Evolutionary conservation across 2,113 vertebrate genomes (phyloP).

Genomic region (Solea senegalensis): DNA sequence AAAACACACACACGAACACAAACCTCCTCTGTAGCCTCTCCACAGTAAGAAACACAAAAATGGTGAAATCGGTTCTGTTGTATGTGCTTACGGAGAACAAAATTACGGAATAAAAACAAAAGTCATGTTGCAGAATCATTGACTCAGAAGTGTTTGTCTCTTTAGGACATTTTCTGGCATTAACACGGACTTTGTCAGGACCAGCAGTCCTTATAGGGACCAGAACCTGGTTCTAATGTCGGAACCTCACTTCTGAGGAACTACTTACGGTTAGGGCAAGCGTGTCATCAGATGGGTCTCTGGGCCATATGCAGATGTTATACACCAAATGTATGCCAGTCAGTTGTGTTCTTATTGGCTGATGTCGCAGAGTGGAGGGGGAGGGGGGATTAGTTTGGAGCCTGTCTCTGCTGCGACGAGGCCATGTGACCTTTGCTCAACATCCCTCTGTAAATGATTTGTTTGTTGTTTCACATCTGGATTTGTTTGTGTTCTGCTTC

Average conservation of each 20-base stretch:
- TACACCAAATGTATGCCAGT: conserved; percentile 53
- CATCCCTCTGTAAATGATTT: neutral
- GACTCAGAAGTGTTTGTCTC: neutral
- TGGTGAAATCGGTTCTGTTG: neutral
- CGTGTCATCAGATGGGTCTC: conserved; percentile 46
- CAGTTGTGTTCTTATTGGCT: conserved; percentile 27
- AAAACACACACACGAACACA: conserved; percentile 25
- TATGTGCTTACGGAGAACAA: neutral
- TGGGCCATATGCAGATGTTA: conserved; percentile 65
- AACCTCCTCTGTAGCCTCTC: neutral
- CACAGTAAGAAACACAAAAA: neutral
- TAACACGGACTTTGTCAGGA: too few relatives aligned
- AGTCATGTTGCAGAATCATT: neutral
- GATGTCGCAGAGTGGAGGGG: conserved; percentile 2
- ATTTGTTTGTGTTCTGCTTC: too few relatives aligned
- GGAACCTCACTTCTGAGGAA: too few relatives aligned
- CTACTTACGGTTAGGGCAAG: too few relatives aligned
- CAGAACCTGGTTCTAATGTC: too few relatives aligned
- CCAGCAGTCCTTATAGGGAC: too few relatives aligned
- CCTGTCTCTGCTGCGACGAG: conserved; percentile 15
- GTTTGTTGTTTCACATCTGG: neutral
- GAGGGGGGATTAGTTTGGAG: neutral
- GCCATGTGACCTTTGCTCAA: neutral
- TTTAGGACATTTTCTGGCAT: too few relatives aligned
- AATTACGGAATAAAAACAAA: neutral